Conservation (phyloP, 2,113 vertebrate species). For the Eublepharis macularius region DNA sequence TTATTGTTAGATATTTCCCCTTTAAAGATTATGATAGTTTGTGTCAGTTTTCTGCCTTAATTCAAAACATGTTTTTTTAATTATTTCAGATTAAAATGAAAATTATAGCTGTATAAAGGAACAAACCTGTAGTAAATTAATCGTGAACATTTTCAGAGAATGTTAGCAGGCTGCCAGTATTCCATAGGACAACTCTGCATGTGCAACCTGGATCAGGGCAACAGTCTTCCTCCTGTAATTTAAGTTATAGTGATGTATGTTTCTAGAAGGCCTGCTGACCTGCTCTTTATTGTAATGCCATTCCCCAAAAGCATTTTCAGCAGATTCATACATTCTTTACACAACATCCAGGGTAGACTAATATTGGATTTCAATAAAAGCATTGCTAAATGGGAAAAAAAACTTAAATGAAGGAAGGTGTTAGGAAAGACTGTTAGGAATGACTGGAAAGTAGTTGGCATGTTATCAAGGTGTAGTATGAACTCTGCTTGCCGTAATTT, state of each 20-base stretch:
- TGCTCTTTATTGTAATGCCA: accelerated
- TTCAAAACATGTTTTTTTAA: too few relatives aligned
- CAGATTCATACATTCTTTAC: accelerated
- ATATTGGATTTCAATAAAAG: not conserved
- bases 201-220: not conserved
- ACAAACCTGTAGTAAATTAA: too few relatives aligned
- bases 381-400: not conserved
- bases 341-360: not conserved
- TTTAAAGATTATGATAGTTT: too few relatives aligned
- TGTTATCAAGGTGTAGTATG: not conserved
- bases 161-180: too few relatives aligned
- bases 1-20: too few relatives aligned
- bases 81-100: too few relatives aligned
- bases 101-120: too few relatives aligned
- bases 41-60: too few relatives aligned
- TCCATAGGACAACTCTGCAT: too few relatives aligned
- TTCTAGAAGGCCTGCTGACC: accelerated
- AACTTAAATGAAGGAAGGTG: not conserved
- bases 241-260: not conserved
- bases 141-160: too few relatives aligned
- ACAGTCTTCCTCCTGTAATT: not conserved
- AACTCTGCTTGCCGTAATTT: accelerated
- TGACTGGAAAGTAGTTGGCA: not conserved
- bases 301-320: not conserved
- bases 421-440: not conserved